phyloP scores from a whole-genome alignment of 2,888 invertebrate genomes.

The Drosophila monieri region DNA sequence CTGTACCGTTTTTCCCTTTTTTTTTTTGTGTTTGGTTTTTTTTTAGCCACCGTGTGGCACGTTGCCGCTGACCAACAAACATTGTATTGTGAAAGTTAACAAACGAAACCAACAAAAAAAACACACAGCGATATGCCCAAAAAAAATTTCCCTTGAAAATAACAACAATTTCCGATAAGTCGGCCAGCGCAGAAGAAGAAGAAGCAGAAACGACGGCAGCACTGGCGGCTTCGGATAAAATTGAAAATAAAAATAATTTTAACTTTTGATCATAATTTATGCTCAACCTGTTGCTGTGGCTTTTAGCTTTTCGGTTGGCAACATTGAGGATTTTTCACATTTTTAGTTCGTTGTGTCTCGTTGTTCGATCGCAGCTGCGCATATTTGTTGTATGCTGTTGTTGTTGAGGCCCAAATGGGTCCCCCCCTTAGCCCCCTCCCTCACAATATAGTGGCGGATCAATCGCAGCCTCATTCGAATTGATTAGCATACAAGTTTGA shows the following conservation, averaged over 20 bases:
- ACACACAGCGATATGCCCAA: constrained; percentile 22
- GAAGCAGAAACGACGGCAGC: constrained; percentile 2
- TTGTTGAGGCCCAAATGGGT: constrained; percentile 10
- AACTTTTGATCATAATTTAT: constrained; percentile 67
- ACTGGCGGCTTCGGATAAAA: constrained; percentile 7
- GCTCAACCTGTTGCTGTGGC: constrained; percentile 67
- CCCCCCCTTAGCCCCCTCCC: not conserved
- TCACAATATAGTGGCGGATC: not conserved
- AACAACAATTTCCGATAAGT: constrained; percentile 39
- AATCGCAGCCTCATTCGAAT: constrained; percentile 31
- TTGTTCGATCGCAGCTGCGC: constrained; percentile 43
- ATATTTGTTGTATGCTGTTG: constrained; percentile 30
- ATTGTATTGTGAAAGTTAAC: constrained; percentile 60
- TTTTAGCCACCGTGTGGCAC: constrained; percentile 15
- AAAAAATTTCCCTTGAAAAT: constrained; percentile 59
- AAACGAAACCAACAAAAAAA: constrained; percentile 20
- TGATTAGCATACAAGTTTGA: constrained; percentile 41
- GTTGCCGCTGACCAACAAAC: constrained; percentile 33
- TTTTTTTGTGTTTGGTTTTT: not conserved
- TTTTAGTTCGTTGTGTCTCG: too few species aligned
- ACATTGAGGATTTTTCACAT: constrained; percentile 32
- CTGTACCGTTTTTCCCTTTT: constrained; percentile 7
- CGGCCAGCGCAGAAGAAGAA: constrained; percentile 41
- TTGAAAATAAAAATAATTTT: constrained; percentile 34
- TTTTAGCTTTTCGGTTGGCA: constrained; percentile 19